Conservation (phyloP, 1,140 invertebrate species). For the Vanessa atalanta region DNA sequence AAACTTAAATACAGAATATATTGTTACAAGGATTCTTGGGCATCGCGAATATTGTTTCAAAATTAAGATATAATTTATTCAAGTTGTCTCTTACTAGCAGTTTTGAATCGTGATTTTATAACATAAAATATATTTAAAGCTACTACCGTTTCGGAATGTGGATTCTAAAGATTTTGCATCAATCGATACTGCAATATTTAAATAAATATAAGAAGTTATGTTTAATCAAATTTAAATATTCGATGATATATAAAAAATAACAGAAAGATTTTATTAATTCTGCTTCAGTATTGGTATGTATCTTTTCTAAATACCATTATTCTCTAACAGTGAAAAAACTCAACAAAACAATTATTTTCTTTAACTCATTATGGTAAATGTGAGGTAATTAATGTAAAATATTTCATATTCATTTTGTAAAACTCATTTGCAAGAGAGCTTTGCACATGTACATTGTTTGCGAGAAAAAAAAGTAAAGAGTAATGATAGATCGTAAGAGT, state of each 20-base stretch:
- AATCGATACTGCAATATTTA: not conserved
- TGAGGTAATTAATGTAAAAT: constrained; percentile 53
- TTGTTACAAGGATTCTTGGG: too few species aligned
- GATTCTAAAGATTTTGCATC: too few species aligned
- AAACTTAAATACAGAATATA: too few species aligned
- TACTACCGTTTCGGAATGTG: too few species aligned
- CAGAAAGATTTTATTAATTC: not conserved
- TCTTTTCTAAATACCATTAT: constrained; percentile 10
- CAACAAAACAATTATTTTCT: constrained; percentile 51
- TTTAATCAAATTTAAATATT: not conserved
- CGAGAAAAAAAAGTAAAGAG: not conserved
- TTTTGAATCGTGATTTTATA: too few species aligned
- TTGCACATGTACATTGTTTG: not conserved
- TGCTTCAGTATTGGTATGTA: constrained; percentile 6
- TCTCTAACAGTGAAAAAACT: constrained; percentile 37
- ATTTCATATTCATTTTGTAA: constrained; percentile 46
- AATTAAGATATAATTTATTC: too few species aligned
- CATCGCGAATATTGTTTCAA: too few species aligned
- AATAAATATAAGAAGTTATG: not conserved
- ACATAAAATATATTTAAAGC: too few species aligned
- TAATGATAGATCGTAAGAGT: not conserved
- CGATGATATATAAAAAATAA: not conserved
- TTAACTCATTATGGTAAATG: constrained; percentile 52
- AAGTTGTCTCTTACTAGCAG: too few species aligned
- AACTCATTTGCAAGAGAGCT: constrained; percentile 43